Evolutionary conservation across 2,113 vertebrate species (phyloP).

Genomic region (Rhodinocichla rosea): DNA sequence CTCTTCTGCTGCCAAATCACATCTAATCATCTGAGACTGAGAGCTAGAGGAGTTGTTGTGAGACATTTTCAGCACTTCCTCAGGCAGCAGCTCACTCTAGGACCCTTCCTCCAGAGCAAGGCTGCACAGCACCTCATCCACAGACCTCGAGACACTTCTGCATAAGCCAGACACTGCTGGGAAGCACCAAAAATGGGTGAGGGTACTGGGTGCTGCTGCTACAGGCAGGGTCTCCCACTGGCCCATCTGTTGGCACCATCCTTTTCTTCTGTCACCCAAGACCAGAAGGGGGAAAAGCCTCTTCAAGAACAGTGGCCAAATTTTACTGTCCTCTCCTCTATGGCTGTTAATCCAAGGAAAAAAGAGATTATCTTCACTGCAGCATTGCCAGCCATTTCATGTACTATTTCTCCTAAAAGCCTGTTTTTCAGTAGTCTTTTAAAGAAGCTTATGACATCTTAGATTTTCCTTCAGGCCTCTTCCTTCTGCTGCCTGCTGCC

Average conservation of each 20-base stretch:
- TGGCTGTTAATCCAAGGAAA: background rate
- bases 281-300: background rate
- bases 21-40: background rate
- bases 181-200: background rate
- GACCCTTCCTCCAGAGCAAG: background rate
- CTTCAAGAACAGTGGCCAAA: too few species aligned
- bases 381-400: background rate
- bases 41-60: background rate
- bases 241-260: background rate
- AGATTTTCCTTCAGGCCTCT: background rate
- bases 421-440: background rate
- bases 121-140: accelerated
- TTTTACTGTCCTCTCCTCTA: background rate
- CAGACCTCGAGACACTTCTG: accelerated
- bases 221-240: accelerated
- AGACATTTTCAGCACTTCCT: background rate
- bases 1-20: background rate
- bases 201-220: background rate
- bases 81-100: background rate
- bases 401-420: background rate
- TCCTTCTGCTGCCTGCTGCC: background rate
- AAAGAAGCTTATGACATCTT: background rate
- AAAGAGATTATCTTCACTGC: background rate
- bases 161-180: background rate
- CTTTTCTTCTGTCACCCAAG: background rate